These are phyloP conservation scores for Glomeris maerens DNA, from an alignment of 1,140 invertebrate genomes.

Conservation along the genomic window DNA sequence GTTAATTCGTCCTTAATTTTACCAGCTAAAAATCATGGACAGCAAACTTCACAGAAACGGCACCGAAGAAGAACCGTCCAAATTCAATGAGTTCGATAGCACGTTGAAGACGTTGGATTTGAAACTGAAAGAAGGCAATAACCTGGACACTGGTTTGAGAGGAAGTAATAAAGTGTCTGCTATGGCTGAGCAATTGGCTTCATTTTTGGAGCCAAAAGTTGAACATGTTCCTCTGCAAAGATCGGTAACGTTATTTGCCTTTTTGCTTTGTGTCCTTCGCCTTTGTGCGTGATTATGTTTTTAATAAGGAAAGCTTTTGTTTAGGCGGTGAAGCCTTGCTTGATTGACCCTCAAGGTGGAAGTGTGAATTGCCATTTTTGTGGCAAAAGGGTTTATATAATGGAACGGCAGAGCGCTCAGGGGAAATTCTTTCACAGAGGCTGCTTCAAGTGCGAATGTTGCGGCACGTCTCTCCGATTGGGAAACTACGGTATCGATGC, in stretches of 20 bases:
- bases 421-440: constrained; percentile 72
- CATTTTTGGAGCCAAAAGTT: constrained; percentile 17
- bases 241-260: constrained; percentile 1
- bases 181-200: constrained; percentile 61
- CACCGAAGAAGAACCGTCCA: constrained; percentile 29
- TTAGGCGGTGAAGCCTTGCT: background rate
- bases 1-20: constrained; percentile 4
- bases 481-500: constrained; percentile 37
- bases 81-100: constrained; percentile 60
- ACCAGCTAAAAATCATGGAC: constrained; percentile 62
- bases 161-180: constrained; percentile 73
- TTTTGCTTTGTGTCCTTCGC: background rate
- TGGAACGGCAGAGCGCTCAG: constrained; percentile 72
- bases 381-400: constrained; percentile 68
- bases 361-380: constrained; percentile 77
- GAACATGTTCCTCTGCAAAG: constrained; percentile 9
- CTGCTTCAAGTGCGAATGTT: constrained; percentile 65
- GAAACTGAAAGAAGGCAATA: constrained; percentile 62
- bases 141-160: constrained; percentile 44
- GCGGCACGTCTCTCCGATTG: constrained; percentile 48
- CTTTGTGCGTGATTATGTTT: background rate
- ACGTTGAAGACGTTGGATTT: constrained; percentile 61
- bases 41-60: constrained; percentile 51
- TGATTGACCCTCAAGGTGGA: constrained; percentile 28
- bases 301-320: background rate